Evolutionary conservation across 2,888 invertebrate genomes (phyloP).

Genomic region (Nymphalis polychloros): DNA sequence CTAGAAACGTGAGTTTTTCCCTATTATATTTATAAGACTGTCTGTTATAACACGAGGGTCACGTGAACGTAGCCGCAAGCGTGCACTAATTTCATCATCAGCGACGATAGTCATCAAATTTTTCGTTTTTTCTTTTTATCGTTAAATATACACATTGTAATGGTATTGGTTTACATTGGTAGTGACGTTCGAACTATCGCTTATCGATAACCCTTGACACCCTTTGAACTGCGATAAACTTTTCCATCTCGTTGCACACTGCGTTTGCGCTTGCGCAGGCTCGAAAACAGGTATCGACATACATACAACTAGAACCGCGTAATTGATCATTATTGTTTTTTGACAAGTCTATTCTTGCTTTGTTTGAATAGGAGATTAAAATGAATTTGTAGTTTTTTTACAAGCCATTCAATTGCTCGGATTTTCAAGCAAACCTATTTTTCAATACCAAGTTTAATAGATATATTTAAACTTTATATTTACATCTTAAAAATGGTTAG

Average conservation of each 20-base stretch:
- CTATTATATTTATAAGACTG: no score
- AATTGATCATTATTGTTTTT: not conserved
- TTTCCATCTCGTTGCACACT: slow-evolving; percentile 28
- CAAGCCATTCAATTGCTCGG: no score
- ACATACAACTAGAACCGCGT: not conserved
- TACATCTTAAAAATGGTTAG: no score
- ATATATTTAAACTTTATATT: no score
- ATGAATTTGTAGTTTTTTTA: no score
- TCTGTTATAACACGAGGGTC: no score
- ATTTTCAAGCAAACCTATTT: no score
- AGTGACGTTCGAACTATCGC: slow-evolving; percentile 62
- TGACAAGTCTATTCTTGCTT: not conserved
- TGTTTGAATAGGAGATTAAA: no score
- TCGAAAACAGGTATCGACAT: slow-evolving; percentile 16
- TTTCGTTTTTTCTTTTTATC: slow-evolving; percentile 15
- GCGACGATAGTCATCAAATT: no score
- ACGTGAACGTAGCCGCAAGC: not conserved
- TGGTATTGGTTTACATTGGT: slow-evolving; percentile 35
- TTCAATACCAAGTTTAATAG: no score
- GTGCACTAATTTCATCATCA: no score
- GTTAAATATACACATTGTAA: slow-evolving; percentile 30
- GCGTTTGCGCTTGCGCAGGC: slow-evolving; percentile 28
- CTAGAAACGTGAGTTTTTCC: no score
- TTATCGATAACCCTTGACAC: slow-evolving; percentile 64
- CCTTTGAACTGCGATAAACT: slow-evolving; percentile 63